A percentile compares a stretch with the other conserved stretches of the same genome.
phyloP scores from a whole-genome alignment of 2,888 invertebrate genomes.

The Dryocosmus kuriphilus region DNA sequence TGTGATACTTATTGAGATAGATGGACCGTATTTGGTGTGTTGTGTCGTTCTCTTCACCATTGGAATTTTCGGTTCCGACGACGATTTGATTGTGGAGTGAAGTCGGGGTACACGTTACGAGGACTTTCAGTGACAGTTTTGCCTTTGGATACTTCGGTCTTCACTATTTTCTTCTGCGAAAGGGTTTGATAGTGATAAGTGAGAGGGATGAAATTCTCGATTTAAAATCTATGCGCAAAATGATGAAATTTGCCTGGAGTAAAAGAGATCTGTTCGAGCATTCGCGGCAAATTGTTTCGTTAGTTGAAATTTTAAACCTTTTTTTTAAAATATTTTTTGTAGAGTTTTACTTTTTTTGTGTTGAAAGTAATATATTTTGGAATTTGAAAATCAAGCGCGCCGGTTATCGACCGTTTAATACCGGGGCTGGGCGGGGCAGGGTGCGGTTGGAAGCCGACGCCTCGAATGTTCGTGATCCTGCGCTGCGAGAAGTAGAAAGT shows the following conservation, averaged over 20 bases:
- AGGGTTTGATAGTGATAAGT: not conserved
- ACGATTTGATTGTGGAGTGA: not conserved
- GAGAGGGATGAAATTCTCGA: not conserved
- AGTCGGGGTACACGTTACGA: not conserved
- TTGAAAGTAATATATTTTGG: not conserved
- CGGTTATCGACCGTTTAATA: slow-evolving; percentile 70
- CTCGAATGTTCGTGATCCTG: slow-evolving; percentile 58
- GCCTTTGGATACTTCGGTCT: not conserved
- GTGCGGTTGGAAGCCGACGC: slow-evolving; percentile 72
- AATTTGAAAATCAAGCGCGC: slow-evolving; percentile 44
- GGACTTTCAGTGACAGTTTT: not conserved
- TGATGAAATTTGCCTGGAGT: not conserved
- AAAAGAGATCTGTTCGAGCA: not conserved
- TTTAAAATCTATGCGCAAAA: no score
- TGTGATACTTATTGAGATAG: slow-evolving; percentile 48
- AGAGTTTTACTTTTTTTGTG: not conserved
- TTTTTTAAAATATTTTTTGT: not conserved
- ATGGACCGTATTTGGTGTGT: slow-evolving; percentile 61
- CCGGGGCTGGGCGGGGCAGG: slow-evolving; percentile 76
- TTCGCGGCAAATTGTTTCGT: not conserved
- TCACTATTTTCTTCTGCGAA: not conserved
- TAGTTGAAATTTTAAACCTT: not conserved
- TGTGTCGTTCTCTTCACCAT: slow-evolving; percentile 47
- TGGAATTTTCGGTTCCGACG: slow-evolving; percentile 5
- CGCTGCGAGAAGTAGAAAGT: not conserved